Conservation (phyloP, 2,797 vertebrate genomes). For the Tinamus major region DNA sequence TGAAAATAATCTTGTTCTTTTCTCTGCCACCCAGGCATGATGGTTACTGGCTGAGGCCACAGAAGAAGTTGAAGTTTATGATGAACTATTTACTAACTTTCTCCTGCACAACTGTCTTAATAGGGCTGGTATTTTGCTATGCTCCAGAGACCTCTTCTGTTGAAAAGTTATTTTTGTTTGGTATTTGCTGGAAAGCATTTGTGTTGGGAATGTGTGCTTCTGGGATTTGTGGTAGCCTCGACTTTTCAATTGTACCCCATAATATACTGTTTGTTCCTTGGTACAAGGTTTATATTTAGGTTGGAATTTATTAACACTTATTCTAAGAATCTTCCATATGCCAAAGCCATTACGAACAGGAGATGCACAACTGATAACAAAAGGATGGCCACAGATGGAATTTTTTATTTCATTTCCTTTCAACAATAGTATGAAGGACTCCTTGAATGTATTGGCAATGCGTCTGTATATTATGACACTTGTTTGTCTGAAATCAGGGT, state of each 20-base stretch:
- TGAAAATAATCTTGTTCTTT: conserved; percentile 64
- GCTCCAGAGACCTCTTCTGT: conserved; percentile 56
- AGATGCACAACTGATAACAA: not conserved
- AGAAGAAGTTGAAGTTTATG: conserved; percentile 48
- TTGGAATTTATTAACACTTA: conserved; percentile 45
- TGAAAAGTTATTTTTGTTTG: conserved; percentile 75
- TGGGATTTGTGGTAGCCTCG: conserved; percentile 63
- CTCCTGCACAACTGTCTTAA: conserved; percentile 36
- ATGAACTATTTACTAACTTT: conserved; percentile 68
- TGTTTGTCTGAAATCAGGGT: not conserved
- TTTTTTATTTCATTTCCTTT: not conserved
- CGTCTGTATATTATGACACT: not conserved
- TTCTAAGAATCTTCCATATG: conserved; percentile 23
- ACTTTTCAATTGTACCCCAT: conserved; percentile 52
- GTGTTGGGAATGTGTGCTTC: conserved; percentile 50
- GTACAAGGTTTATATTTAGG: conserved; percentile 6
- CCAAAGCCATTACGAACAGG: conserved; percentile 30
- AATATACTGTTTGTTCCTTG: conserved; percentile 27
- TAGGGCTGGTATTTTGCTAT: conserved; percentile 36
- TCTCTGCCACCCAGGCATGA: not conserved
- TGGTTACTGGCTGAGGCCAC: conserved; percentile 33
- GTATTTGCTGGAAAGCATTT: conserved; percentile 69
- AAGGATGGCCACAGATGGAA: not conserved
- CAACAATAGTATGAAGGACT: not conserved
- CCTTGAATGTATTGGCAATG: not conserved